Evolutionary conservation across 2,797 vertebrate genomes (phyloP).

Genomic region (Neopelma chrysocephalum): DNA sequence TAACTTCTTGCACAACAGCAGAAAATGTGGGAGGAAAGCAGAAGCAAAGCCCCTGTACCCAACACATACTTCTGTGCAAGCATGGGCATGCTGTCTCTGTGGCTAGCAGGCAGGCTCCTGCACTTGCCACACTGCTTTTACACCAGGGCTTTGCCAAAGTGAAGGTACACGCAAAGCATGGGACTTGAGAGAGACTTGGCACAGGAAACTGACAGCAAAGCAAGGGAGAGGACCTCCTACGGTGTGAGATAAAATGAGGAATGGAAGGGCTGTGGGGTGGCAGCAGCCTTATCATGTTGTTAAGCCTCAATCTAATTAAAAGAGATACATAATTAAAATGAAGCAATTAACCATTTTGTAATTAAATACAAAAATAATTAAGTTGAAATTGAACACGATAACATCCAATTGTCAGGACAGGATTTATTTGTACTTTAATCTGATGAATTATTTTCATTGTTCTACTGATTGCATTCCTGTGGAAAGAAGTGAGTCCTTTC

Average conservation of each 20-base stretch:
- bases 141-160: neutral
- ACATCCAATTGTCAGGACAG: constrained; percentile 69
- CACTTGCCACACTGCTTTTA: neutral
- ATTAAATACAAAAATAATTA: constrained; percentile 80
- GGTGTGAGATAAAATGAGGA: neutral
- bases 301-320: constrained; percentile 64
- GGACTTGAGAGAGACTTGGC: neutral
- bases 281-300: constrained; percentile 26
- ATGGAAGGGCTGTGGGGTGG: neutral
- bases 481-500: neutral
- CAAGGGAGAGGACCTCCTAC: neutral
- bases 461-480: constrained; percentile 33
- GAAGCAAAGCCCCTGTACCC: neutral
- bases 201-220: neutral
- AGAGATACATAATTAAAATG: constrained; percentile 71
- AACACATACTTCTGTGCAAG: neutral
- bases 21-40: neutral
- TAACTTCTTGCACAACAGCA: rapidly evolving
- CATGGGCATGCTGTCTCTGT: rapidly evolving
- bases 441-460: constrained; percentile 70
- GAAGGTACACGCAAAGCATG: neutral
- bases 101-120: neutral
- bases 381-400: constrained; percentile 73
- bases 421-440: constrained; percentile 73
- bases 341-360: constrained; percentile 74